phyloP scores from a whole-genome alignment of 2,113 vertebrate genomes.

The Triplophysa siluroides region DNA sequence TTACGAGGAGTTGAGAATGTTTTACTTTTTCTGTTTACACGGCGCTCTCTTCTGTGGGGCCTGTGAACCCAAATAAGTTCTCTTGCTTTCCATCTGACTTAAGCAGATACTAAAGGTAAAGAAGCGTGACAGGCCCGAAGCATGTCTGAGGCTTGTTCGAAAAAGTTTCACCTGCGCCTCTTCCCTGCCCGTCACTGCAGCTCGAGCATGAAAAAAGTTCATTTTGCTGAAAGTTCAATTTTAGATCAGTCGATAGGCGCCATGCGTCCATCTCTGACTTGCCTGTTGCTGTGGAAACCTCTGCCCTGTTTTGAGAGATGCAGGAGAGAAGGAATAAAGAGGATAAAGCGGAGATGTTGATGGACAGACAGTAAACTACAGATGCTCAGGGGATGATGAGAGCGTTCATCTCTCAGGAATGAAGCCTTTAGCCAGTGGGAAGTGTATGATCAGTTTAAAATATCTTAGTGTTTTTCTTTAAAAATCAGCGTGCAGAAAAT shows the following conservation, averaged over 20 bases:
- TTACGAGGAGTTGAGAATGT: neutral
- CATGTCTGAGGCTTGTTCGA: conserved; percentile 13
- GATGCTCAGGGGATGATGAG: neutral
- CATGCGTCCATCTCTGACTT: conserved; percentile 27
- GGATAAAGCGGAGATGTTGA: conserved; percentile 3
- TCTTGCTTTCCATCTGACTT: neutral
- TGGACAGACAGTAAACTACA: neutral
- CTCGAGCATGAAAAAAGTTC: conserved; percentile 23
- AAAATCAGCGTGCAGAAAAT: too few species aligned
- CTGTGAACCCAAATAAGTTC: neutral
- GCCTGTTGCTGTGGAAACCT: conserved; percentile 78
- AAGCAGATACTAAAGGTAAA: neutral
- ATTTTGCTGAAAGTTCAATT: conserved; percentile 41
- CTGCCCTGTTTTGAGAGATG: conserved; percentile 63
- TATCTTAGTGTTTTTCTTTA: too few species aligned
- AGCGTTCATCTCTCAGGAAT: neutral
- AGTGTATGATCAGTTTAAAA: too few species aligned
- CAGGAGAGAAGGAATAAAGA: conserved; percentile 49
- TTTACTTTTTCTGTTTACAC: neutral
- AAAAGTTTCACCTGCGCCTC: conserved; percentile 13
- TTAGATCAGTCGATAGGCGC: conserved; percentile 30
- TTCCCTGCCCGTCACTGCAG: neutral
- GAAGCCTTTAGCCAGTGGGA: neutral
- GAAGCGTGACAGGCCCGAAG: neutral
- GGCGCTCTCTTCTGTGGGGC: neutral